A percentile compares a stretch with the other conserved stretches of the same genome.
phyloP scores from a whole-genome alignment of 2,888 invertebrate species.

The Polyommatus icarus region DNA sequence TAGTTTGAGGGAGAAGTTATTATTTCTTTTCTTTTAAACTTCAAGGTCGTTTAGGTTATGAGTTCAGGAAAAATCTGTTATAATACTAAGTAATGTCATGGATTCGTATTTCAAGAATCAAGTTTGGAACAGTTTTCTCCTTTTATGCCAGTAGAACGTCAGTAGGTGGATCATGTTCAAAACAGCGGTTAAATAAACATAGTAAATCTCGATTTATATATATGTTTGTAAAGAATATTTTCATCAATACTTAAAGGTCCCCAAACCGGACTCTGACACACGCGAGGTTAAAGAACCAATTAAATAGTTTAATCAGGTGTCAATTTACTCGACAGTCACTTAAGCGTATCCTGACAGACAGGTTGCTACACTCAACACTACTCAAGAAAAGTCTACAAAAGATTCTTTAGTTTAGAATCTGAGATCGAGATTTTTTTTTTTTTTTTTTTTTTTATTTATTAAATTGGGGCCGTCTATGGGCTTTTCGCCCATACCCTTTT shows the following conservation, averaged over 20 bases:
- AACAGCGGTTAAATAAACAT: neutral
- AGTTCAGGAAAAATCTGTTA: neutral
- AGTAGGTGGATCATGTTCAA: neutral
- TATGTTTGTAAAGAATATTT: neutral
- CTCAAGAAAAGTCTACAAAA: neutral
- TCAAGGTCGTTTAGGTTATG: neutral
- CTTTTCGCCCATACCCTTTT: no score
- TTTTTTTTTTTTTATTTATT: no score
- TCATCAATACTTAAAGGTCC: neutral
- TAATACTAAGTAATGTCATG: neutral
- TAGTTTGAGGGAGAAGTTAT: neutral
- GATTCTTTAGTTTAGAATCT: neutral
- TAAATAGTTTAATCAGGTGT: conserved; percentile 24
- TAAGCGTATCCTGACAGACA: conserved; percentile 13
- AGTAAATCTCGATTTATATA: neutral
- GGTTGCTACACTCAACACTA: neutral
- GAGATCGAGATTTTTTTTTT: neutral
- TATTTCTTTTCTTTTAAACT: neutral
- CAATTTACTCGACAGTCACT: conserved; percentile 21
- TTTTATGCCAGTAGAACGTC: no score
- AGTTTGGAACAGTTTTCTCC: no score
- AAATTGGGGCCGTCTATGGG: no score
- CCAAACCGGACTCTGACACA: conserved; percentile 29
- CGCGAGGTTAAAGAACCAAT: conserved; percentile 29
- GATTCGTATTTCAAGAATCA: neutral